Conservation (phyloP, 2,113 vertebrate genomes). For the Procapra przewalskii region DNA sequence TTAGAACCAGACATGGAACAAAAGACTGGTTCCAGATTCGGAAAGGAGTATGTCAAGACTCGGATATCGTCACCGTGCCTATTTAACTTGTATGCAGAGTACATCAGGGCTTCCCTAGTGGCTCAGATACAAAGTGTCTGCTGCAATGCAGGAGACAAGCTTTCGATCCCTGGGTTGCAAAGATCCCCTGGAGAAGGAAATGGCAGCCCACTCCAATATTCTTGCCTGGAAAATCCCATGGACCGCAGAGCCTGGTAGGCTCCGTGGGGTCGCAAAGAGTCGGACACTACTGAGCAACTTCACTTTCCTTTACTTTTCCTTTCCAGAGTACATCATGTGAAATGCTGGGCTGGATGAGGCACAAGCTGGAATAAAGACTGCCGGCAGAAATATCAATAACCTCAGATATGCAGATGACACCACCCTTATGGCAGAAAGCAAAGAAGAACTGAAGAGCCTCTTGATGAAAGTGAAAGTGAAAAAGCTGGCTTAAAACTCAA, state of each 20-base stretch:
- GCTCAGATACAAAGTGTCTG: no score
- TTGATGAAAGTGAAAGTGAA: neutral
- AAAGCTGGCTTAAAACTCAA: neutral
- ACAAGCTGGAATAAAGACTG: neutral
- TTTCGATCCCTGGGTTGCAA: no score
- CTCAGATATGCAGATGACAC: neutral
- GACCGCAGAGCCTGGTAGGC: accelerated
- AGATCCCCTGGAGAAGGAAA: no score
- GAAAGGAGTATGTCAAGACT: neutral
- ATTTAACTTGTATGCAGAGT: neutral
- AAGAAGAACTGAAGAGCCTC: neutral
- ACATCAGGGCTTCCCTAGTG: neutral
- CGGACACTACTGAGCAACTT: no score
- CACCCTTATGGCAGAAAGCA: neutral
- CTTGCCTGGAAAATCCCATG: no score
- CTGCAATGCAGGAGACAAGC: no score
- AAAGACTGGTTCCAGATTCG: neutral
- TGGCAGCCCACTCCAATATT: no score
- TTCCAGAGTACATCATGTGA: neutral
- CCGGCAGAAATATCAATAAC: neutral
- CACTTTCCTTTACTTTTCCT: no score
- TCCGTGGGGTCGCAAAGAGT: no score
- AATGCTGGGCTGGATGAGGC: neutral
- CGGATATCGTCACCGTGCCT: neutral
- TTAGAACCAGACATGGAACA: accelerated